These are phyloP conservation scores for Spondyliosoma cantharus DNA, from an alignment of 2,797 vertebrate species.

Conservation along the genomic window DNA sequence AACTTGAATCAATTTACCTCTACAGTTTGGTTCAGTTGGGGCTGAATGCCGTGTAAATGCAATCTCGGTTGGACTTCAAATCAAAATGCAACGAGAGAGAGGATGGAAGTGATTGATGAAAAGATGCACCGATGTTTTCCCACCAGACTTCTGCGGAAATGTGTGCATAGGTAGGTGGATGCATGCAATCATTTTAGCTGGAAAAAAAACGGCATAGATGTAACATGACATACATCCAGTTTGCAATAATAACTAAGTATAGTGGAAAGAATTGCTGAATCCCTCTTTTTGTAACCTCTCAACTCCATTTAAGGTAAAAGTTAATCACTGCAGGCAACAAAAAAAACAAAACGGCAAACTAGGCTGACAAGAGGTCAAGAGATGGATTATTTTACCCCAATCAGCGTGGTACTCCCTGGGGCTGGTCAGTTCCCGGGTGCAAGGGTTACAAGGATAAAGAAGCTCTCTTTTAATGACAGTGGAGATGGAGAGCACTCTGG, in stretches of 20 bases:
- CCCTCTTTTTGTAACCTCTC: neutral
- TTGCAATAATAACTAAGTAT: neutral
- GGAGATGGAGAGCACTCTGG: conserved; percentile 12
- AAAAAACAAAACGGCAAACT: neutral
- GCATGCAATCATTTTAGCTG: neutral
- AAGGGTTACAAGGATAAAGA: conserved; percentile 36
- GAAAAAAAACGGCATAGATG: conserved; percentile 8
- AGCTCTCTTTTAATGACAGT: conserved; percentile 37
- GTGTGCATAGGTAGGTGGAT: neutral
- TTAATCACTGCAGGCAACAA: neutral
- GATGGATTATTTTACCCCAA: conserved; percentile 13
- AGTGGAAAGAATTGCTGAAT: neutral
- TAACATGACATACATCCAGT: neutral
- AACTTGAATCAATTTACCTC: too few relatives aligned
- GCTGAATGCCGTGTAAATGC: neutral
- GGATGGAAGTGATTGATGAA: neutral
- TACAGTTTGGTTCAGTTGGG: neutral
- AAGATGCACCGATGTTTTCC: neutral
- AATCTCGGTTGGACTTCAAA: neutral
- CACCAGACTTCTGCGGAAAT: neutral
- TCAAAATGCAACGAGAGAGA: neutral
- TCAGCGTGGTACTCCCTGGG: conserved; percentile 21
- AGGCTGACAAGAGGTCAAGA: conserved; percentile 20
- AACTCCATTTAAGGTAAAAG: neutral
- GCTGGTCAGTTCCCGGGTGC: conserved; percentile 26